Base-by-base conservation (phyloP, 2,113 vertebrate species). In the Paramisgurnus dabryanus region DNA sequence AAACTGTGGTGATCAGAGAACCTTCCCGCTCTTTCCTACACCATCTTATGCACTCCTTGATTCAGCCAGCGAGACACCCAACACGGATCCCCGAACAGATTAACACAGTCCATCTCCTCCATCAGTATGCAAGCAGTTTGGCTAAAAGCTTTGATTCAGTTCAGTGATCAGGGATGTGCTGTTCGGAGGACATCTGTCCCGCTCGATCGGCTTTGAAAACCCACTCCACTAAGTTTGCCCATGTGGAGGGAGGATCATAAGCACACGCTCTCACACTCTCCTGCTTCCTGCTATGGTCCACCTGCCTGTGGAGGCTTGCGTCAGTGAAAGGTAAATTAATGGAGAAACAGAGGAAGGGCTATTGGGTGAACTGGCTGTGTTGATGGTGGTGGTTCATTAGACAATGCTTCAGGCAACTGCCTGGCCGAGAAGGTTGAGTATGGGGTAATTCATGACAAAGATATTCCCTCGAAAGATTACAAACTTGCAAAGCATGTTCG, bases 261-360 rank as follows among this genome's bases (percentile, higher is more conserved):
- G 57, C 73, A 60, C 34, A 7, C 40, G 18, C 50, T 47, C 55
- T 40, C 60, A 57, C 47, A 77, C 11, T 8, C 34, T 39, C 39
- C 40, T 43, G 18, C 63, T 58, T 49, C 45, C 65, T n/a, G 43
- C 67, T 79, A 55, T 72, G 57, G 57, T 76, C 65, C 80, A 84
- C 80, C 80, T 84, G 47, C 45, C 47, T 58, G 69, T 58, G 41
- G 49, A 84, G 74, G 47, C 66, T 67, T 78, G 69, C n/a, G 27
- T 74, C 45, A 73, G n/a, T 68, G 58, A 50, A 27, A n/a, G 5
- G 3, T 82, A 82, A 84, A 67, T 34, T 82, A 84, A 84, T 84
- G 82, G n/a, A 60, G 83, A 18, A 82, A 84, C 80, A 84, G 76
- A 82, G 67, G 45, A 72, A 76, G 34, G 76, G n/a, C 73, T 81